Evolutionary conservation across 2,797 vertebrate species (phyloP), one percentile per base, ranked within the genome.

Genomic region (Sciaenops ocellatus): DNA sequence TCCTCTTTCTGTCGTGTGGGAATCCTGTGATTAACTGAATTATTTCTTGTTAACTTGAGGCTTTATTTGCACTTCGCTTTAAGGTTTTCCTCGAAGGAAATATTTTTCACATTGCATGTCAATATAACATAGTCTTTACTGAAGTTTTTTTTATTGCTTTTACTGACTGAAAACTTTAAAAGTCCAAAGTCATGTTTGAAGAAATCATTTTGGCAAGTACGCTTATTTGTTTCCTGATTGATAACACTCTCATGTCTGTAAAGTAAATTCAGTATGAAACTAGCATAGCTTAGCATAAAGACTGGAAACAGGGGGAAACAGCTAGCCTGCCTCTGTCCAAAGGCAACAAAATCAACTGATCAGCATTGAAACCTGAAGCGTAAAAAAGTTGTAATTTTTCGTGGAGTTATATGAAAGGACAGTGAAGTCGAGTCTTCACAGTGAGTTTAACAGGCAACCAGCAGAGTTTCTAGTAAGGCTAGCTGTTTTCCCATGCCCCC

Each of bases 1-100:
- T 24, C 30, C 7, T 72, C 10, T 26, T 38, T 22, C 20, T 42
- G 10, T 22, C 44, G 3, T 50, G 42, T 7, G 41, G 7, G 28
- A 82, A 61, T 47, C 34, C 7, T 69, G 73, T 59, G 42, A 26
- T 47, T 56, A 51, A 44, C 44, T 26, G 17, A 62, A 50, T 26
- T 22, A 4, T 12, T 63, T 52, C 38, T 56, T 66, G n/a, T 41
- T 30, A 18, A 9, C 3, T 38, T 17, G 13, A 59, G 20, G 24
- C 18, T 42, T 72, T 20, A 52, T 56, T 66, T 64, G 6, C 22
- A 28, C 20, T 34, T n/a, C 0, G 2, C 24, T 44, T 17, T 7
- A 8, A 16, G 12, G 10, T 69, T 9, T 12, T 52, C 46, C 22
- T 51, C 12, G 3, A 11, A 38, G 12, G 34, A 54, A 41, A 67